Conservation (phyloP, 2,797 vertebrate species). For the Sebastes trivittatus region DNA sequence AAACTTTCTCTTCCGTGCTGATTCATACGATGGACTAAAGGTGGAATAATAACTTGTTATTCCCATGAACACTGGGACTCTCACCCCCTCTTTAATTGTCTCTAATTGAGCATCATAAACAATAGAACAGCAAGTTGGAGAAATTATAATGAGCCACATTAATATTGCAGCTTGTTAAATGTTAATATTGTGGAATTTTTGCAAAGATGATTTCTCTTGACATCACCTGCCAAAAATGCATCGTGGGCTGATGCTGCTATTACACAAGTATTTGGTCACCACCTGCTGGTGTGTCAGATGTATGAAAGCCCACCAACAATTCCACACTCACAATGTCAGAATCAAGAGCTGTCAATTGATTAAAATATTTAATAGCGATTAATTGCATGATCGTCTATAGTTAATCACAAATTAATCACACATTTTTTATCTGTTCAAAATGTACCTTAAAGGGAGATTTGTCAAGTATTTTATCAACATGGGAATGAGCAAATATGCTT, state of each 20-base stretch:
- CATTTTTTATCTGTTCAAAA: no score
- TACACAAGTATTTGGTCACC: constrained; percentile 45
- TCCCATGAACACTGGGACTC: background rate
- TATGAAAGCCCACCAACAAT: background rate
- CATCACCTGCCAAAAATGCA: background rate
- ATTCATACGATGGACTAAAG: background rate
- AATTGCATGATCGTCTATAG: no score
- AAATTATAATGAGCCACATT: background rate
- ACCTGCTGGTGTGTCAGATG: constrained; percentile 61
- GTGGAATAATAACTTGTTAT: background rate
- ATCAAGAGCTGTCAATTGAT: background rate
- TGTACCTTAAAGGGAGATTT: no score
- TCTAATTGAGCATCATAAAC: background rate
- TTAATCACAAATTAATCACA: no score
- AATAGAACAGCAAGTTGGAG: background rate
- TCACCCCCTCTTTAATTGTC: background rate
- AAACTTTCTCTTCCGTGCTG: background rate
- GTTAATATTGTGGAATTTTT: background rate
- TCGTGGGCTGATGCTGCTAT: background rate
- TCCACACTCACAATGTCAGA: background rate
- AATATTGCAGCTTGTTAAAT: background rate
- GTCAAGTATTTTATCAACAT: no score
- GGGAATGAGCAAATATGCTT: no score
- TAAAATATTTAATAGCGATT: no score
- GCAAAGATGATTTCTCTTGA: background rate